A percentile compares a stretch with the other conserved stretches of the same genome.
phyloP scores from a whole-genome alignment of 2,797 vertebrate genomes.

The Artibeus jamaicensis region DNA sequence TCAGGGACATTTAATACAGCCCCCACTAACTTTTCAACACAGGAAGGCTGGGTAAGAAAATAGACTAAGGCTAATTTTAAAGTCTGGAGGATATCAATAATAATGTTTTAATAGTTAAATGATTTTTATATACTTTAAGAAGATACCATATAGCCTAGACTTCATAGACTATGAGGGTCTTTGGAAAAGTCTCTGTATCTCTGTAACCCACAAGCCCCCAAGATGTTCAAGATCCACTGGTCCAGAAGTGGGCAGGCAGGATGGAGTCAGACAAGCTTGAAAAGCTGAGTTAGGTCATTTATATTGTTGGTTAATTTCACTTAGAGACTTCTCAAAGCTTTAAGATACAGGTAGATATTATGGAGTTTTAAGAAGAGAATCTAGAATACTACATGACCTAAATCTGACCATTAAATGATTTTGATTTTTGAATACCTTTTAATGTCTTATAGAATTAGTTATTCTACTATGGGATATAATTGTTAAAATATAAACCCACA shows the following conservation, averaged over 20 bases:
- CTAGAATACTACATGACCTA: background rate
- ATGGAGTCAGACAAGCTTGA: background rate
- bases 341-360: background rate
- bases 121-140: background rate
- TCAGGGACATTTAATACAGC: background rate
- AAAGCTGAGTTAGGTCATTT: background rate
- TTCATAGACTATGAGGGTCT: background rate
- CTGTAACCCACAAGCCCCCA: background rate
- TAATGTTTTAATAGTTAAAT: background rate
- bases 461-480: background rate
- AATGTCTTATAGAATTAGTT: background rate
- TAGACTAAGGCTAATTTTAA: background rate
- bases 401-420: background rate
- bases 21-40: background rate
- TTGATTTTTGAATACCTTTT: background rate
- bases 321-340: background rate
- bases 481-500: background rate
- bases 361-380: background rate
- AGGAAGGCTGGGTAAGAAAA: background rate
- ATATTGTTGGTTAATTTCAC: background rate
- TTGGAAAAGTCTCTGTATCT: background rate
- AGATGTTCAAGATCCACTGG: background rate
- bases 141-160: background rate
- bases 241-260: background rate
- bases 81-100: background rate